A percentile compares a stretch with the other conserved stretches of the same genome.
These are phyloP conservation scores for Conopomorpha cramerella DNA, from an alignment of 1,140 invertebrate species.

Conservation along the genomic window DNA sequence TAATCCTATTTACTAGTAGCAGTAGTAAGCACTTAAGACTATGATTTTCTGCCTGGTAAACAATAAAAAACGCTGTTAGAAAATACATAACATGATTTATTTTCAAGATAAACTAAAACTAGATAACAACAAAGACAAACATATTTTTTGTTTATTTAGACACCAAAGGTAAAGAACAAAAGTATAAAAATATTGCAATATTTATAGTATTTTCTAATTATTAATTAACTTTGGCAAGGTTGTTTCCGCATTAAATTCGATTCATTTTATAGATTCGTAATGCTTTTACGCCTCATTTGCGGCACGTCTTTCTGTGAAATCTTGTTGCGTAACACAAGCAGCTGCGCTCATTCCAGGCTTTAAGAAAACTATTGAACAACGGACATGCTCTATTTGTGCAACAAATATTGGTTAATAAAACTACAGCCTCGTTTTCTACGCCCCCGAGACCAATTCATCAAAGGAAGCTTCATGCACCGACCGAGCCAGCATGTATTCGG, in stretches of 20 bases:
- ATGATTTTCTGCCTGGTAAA: too few species aligned
- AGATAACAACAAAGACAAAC: too few species aligned
- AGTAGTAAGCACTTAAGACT: too few species aligned
- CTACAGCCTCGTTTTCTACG: conserved; percentile 20
- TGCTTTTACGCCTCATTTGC: conserved; percentile 13
- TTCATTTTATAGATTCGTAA: conserved; percentile 13
- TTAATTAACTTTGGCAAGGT: too few species aligned
- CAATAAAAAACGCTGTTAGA: too few species aligned
- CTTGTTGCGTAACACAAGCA: conserved; percentile 35
- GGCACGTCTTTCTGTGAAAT: conserved; percentile 28
- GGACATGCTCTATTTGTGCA: conserved; percentile 43
- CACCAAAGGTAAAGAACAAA: conserved; percentile 1
- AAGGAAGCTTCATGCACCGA: conserved; percentile 70
- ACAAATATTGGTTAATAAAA: conserved; percentile 27
- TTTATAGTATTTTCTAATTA: not conserved
- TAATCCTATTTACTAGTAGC: too few species aligned
- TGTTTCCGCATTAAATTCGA: too few species aligned
- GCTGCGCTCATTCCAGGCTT: conserved; percentile 25
- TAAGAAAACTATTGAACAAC: conserved; percentile 27
- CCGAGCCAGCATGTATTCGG: conserved; percentile 68
- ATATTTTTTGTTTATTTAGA: too few species aligned
- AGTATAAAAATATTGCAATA: conserved; percentile 1
- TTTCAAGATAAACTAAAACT: too few species aligned
- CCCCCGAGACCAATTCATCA: conserved; percentile 61
- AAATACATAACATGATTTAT: too few species aligned